phyloP scores from a whole-genome alignment of 2,113 vertebrate species.

The Scortum barcoo region DNA sequence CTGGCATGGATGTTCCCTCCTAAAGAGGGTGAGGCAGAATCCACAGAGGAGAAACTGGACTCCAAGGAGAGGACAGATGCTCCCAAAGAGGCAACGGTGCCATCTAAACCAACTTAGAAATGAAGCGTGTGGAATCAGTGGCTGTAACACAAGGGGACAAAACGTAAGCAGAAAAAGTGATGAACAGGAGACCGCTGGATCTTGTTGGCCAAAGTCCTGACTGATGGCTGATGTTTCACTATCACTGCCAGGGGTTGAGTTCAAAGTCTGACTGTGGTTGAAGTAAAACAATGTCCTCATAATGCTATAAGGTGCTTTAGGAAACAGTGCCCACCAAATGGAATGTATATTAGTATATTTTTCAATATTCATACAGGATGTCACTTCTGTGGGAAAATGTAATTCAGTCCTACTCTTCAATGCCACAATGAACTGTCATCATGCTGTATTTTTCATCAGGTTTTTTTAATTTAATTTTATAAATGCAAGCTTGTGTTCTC shows the following conservation, averaged over 20 bases:
- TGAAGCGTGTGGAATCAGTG: not conserved
- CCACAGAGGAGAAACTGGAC: constrained; percentile 17
- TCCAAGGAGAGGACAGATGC: constrained; percentile 8
- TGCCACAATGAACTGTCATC: not conserved
- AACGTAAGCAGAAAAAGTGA: not conserved
- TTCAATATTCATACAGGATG: not conserved
- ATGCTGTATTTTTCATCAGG: not conserved
- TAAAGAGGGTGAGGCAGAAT: constrained; percentile 28
- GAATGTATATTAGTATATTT: constrained; percentile 13
- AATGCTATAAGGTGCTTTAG: constrained; percentile 26
- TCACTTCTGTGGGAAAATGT: constrained; percentile 1
- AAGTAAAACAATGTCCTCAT: not conserved
- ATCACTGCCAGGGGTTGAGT: constrained; percentile 6
- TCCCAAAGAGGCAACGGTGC: constrained; percentile 25
- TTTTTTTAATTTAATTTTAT: not conserved
- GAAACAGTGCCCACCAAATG: not conserved
- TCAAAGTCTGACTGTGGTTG: not conserved
- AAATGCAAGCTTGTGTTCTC: not conserved
- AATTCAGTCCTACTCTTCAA: not conserved
- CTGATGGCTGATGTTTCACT: not conserved
- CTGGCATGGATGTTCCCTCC: constrained; percentile 76
- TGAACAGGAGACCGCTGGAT: constrained; percentile 7
- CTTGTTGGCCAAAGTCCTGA: not conserved
- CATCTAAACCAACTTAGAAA: constrained; percentile 35
- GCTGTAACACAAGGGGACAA: not conserved